These are phyloP conservation scores for Gallinago undulata DNA, from an alignment of 2,113 vertebrate genomes.

Conservation along the genomic window DNA sequence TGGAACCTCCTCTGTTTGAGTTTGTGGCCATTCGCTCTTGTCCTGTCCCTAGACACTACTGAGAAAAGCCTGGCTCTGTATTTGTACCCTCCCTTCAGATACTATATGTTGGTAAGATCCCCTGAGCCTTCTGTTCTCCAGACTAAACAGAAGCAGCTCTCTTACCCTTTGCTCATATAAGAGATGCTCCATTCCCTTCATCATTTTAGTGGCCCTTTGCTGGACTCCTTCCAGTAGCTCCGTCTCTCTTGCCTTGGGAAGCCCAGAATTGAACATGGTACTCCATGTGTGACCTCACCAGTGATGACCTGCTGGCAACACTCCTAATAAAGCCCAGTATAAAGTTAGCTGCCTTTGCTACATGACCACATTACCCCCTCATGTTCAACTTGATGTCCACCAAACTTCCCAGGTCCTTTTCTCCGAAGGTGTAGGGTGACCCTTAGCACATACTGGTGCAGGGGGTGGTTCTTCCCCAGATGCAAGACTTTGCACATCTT, in stretches of 20 bases:
- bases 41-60: not conserved
- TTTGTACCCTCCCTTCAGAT: not conserved
- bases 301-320: not conserved
- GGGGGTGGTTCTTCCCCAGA: not conserved
- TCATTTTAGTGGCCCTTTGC: not conserved
- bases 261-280: not conserved
- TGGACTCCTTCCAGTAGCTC: not conserved
- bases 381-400: not conserved
- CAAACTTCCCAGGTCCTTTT: not conserved
- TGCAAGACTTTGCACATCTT: not conserved
- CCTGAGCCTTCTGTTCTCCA: not conserved
- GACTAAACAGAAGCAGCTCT: not conserved
- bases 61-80: not conserved
- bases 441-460: fast-evolving
- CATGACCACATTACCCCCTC: fast-evolving
- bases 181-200: not conserved
- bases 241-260: not conserved
- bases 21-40: not conserved
- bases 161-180: not conserved
- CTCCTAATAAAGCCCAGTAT: not conserved
- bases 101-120: not conserved
- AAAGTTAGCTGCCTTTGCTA: not conserved
- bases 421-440: not conserved
- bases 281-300: not conserved
- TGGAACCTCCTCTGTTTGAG: not conserved